Percentiles rank a stretch among this genome's conserved stretches.
Evolutionary conservation across 1,140 invertebrate genomes (phyloP).

Genomic region (Oryctes rhinoceros): DNA sequence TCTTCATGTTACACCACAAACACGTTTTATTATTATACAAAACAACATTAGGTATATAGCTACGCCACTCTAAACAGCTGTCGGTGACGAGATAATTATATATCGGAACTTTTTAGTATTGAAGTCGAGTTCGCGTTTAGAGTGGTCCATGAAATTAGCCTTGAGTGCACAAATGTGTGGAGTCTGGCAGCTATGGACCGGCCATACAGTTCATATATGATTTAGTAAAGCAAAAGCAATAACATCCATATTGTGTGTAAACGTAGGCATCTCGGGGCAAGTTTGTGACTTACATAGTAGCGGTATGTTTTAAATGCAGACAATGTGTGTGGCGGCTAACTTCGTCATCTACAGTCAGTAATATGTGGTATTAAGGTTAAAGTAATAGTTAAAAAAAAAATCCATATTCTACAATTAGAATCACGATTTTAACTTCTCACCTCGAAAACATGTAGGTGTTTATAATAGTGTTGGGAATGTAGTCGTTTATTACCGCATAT

Average conservation of each 20-base stretch:
- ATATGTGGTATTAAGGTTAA: slow-evolving; percentile 40
- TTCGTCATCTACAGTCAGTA: slow-evolving; percentile 44
- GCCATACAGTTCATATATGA: slow-evolving; percentile 54
- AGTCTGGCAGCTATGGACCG: slow-evolving; percentile 58
- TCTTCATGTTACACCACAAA: slow-evolving; percentile 22
- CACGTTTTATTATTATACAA: slow-evolving; percentile 35
- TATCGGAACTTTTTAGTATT: neutral
- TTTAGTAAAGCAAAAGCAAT: slow-evolving; percentile 39
- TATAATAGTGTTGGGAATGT: too few relatives aligned
- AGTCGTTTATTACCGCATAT: too few relatives aligned
- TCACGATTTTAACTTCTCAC: neutral
- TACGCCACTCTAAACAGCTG: slow-evolving; percentile 4
- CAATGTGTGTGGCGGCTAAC: slow-evolving; percentile 62
- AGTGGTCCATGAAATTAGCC: slow-evolving; percentile 51
- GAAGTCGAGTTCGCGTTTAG: slow-evolving; percentile 45
- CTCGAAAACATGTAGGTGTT: too few relatives aligned
- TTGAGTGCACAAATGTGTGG: slow-evolving; percentile 61
- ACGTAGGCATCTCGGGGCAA: slow-evolving; percentile 9
- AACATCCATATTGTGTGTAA: slow-evolving; percentile 43
- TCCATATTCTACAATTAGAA: neutral
- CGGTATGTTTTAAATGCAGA: slow-evolving; percentile 55
- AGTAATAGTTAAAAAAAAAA: neutral
- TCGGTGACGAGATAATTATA: neutral
- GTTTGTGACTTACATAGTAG: slow-evolving; percentile 6
- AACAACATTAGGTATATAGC: slow-evolving; percentile 14